A percentile compares a stretch with the other conserved stretches of the same genome.
These are phyloP conservation scores for Rhizoglyphus robini DNA, from an alignment of 1,140 invertebrate species.

Conservation along the genomic window DNA sequence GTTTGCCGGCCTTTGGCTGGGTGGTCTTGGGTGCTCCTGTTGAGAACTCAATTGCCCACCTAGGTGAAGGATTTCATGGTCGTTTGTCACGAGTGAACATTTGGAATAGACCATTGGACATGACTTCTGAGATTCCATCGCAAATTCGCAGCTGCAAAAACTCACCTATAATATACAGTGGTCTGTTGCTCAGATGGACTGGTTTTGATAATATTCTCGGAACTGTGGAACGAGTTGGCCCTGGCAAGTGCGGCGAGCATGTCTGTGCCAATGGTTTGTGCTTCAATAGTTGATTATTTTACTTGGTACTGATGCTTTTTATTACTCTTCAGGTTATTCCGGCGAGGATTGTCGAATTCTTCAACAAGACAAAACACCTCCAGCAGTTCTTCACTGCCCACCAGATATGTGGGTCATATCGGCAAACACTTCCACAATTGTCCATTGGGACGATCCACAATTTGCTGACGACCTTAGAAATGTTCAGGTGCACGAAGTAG, in stretches of 20 bases:
- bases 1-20: slow-evolving; percentile 56
- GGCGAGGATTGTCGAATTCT: slow-evolving; percentile 68
- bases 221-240: slow-evolving; percentile 76
- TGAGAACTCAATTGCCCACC: slow-evolving; percentile 51
- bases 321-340: slow-evolving; percentile 39
- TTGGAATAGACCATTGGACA: slow-evolving; percentile 76
- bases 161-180: slow-evolving; percentile 72
- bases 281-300: background rate
- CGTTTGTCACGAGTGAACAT: slow-evolving; percentile 85
- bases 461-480: slow-evolving; percentile 77
- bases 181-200: slow-evolving; percentile 73
- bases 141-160: slow-evolving; percentile 53
- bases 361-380: slow-evolving; percentile 67
- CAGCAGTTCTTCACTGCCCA: slow-evolving; percentile 73
- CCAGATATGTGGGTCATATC: slow-evolving; percentile 69
- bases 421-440: slow-evolving; percentile 73
- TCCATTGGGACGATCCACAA: slow-evolving; percentile 83
- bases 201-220: slow-evolving; percentile 75
- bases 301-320: too few species aligned
- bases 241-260: slow-evolving; percentile 75
- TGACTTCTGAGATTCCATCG: slow-evolving; percentile 72
- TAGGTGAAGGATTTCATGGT: slow-evolving; percentile 80
- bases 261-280: slow-evolving; percentile 56
- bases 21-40: slow-evolving; percentile 71
- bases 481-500: slow-evolving; percentile 55